phyloP scores from a whole-genome alignment of 2,888 invertebrate genomes.

The Strigamia crassipes region DNA sequence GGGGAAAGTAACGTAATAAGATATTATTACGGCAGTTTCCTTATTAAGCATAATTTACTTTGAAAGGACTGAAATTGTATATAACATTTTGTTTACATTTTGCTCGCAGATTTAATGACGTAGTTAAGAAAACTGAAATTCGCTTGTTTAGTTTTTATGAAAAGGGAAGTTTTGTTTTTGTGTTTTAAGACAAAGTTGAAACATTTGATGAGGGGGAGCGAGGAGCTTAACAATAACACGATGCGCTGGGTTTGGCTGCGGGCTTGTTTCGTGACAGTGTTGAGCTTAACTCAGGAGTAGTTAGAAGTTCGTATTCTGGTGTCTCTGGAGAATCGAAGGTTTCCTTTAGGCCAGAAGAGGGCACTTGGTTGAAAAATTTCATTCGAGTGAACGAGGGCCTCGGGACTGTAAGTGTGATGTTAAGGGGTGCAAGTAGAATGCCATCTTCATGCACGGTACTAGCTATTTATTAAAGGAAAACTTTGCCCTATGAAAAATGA shows the following conservation, averaged over 20 bases:
- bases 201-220: neutral
- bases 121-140: neutral
- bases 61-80: too few relatives aligned
- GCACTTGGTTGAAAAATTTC: constrained; percentile 22
- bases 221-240: neutral
- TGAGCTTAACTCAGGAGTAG: constrained; percentile 21
- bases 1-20: neutral
- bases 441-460: constrained; percentile 10
- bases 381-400: constrained; percentile 43
- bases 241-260: constrained; percentile 15
- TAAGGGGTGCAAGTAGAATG: constrained; percentile 12
- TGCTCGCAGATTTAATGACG: neutral
- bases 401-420: constrained; percentile 43
- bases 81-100: too few relatives aligned
- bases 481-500: constrained; percentile 11
- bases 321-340: constrained; percentile 5
- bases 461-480: constrained; percentile 43
- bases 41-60: neutral
- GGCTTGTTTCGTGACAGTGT: constrained; percentile 16
- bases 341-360: neutral
- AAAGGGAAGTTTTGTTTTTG: neutral
- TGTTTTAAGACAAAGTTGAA: neutral
- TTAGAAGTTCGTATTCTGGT: neutral
- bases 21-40: neutral
- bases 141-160: neutral